Evolutionary conservation across 2,113 vertebrate genomes (phyloP).

Genomic region (Festucalex cinctus): DNA sequence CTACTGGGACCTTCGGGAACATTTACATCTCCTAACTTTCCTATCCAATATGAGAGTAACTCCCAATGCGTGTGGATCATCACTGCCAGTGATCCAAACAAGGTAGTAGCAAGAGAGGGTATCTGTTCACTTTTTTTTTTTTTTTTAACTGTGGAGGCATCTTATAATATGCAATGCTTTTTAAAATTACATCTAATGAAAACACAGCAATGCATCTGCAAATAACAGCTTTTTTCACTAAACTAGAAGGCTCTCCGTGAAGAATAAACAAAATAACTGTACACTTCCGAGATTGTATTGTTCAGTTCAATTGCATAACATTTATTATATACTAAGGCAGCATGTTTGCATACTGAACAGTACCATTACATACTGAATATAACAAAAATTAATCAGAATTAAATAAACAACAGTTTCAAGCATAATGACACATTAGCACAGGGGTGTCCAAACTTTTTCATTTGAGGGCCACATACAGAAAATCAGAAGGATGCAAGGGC

Average conservation of each 20-base stretch:
- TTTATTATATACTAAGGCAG: not conserved
- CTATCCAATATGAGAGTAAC: constrained; percentile 80
- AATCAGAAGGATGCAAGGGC: too few relatives aligned
- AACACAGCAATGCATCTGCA: not conserved
- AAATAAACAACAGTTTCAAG: not conserved
- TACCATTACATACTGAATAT: not conserved
- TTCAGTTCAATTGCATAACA: not conserved
- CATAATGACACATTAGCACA: constrained; percentile 1
- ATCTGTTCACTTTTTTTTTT: not conserved
- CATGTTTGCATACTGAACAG: too few relatives aligned
- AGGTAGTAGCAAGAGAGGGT: constrained; percentile 54
- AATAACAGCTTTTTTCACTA: not conserved
- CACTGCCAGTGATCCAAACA: constrained; percentile 75
- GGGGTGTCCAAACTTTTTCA: too few relatives aligned
- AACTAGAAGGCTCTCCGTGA: not conserved
- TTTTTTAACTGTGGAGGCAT: not conserved
- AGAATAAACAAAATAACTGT: not conserved
- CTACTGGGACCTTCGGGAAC: constrained; percentile 75
- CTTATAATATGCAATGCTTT: not conserved
- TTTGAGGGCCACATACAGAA: too few relatives aligned
- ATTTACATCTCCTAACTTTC: constrained; percentile 78
- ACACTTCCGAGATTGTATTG: not conserved
- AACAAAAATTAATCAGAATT: not conserved
- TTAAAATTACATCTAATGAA: constrained; percentile 1
- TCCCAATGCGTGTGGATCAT: constrained; percentile 81